phyloP scores from a whole-genome alignment of 2,888 invertebrate genomes.

The Polietes domitor region DNA sequence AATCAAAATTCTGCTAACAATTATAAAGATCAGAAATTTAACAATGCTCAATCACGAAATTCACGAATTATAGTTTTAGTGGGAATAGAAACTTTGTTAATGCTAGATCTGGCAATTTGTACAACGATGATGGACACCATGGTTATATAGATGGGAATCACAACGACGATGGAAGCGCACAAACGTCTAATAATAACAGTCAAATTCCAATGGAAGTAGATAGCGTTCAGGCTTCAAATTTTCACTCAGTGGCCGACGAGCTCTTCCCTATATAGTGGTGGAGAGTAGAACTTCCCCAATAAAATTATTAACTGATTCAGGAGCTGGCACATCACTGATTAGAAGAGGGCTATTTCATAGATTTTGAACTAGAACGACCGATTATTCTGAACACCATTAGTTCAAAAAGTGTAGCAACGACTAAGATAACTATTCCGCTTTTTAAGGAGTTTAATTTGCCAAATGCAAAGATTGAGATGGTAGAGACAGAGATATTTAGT shows the following conservation, averaged over 20 bases:
- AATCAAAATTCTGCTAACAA: not conserved
- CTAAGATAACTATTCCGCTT: no score
- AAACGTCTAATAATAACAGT: not conserved
- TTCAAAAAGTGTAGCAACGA: no score
- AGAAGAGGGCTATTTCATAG: not conserved
- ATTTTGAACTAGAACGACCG: no score
- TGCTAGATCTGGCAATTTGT: not conserved
- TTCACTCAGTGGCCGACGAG: not conserved
- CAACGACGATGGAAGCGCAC: not conserved
- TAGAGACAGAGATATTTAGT: not conserved
- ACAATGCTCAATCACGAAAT: not conserved
- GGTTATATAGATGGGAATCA: not conserved
- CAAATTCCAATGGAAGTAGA: not conserved
- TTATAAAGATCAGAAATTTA: not conserved
- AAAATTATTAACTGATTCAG: not conserved
- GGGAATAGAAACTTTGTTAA: not conserved
- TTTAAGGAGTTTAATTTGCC: not conserved
- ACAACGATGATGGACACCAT: not conserved
- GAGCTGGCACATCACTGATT: not conserved
- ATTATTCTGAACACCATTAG: no score
- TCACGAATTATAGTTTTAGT: not conserved
- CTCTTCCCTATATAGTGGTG: not conserved
- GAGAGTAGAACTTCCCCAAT: not conserved
- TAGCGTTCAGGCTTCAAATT: not conserved
- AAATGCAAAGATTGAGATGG: not conserved